Evolutionary conservation across 2,113 vertebrate genomes (phyloP), one percentile per base, ranked within the genome.

Genomic region (Cheirogaleus medius): DNA sequence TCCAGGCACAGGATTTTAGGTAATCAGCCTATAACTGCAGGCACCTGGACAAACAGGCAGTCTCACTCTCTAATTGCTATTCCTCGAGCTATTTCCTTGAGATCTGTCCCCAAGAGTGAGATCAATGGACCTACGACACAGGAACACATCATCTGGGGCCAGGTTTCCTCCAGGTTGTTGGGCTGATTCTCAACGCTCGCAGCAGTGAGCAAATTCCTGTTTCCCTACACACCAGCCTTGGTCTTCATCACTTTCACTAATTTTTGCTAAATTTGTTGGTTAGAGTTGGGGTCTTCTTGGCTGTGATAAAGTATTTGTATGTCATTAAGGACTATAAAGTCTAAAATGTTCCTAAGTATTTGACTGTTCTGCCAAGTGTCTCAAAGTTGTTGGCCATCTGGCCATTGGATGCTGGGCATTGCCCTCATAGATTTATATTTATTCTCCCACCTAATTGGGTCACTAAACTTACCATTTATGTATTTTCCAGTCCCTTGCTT

Each of bases 1-100:
- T 94, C n/a, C 32, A 11, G 91, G 88, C 73, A 71, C 29, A 83
- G 64, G 47, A 34, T 83, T n/a, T 97, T 93, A 83, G 76, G 74
- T 80, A 82, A 96, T 66, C 21, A 1, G 54, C 34, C 60, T 49
- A 17, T 49, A 82, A 69, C 88, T 87, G 68, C 54, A 77, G 77
- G 73, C n/a, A 63, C 13, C 58, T 68, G 54, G 37, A 15, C 42
- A 80, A 39, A 68, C n/a, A 68, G 37, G 29, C 34, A 84, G 49
- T 63, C 47, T 86, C 7, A 0, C 77, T 74, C 52, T 73, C 87
- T 92, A 73, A 90, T 85, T 84, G 44, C 54, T 66, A 11, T 83
- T 78, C 58, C 29, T 87, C 83, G 34, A 91, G 77, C 60, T 92
- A 9, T 81, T 63, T 84, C n/a, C 74, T 87, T 83, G 49, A 95